Evolutionary conservation across 2,888 invertebrate species (phyloP).

Genomic region (Apamea anceps): DNA sequence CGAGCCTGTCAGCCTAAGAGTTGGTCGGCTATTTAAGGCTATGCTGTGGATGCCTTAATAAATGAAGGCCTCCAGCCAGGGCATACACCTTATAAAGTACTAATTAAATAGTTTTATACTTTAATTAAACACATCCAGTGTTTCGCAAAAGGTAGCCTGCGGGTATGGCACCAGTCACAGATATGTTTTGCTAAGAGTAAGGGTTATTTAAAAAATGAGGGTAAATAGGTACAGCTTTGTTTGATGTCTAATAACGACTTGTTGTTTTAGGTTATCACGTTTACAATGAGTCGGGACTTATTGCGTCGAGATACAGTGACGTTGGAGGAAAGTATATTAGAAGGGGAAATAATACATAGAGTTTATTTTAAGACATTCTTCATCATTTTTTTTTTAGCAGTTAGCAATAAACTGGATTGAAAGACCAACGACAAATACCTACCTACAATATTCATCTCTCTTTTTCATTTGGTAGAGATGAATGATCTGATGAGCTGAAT

Average conservation of each 20-base stretch:
- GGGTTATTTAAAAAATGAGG: conserved; percentile 40
- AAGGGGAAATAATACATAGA: background rate
- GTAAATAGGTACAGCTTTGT: conserved; percentile 21
- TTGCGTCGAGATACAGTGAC: conserved; percentile 16
- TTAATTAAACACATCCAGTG: background rate
- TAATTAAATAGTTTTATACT: background rate
- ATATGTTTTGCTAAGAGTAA: conserved; percentile 5
- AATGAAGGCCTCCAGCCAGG: background rate
- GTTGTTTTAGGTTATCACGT: conserved; percentile 22
- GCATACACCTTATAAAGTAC: background rate
- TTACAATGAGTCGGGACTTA: background rate
- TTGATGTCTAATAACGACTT: conserved; percentile 23
- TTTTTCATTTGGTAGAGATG: background rate
- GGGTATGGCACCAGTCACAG: background rate
- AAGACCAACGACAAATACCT: background rate
- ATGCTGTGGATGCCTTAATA: background rate
- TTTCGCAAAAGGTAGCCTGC: background rate
- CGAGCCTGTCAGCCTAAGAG: background rate
- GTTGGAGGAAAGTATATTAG: background rate
- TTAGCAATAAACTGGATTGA: background rate
- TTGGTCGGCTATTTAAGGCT: background rate
- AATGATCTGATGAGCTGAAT: background rate
- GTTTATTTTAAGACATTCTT: conserved; percentile 13
- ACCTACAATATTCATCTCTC: background rate
- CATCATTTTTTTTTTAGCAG: background rate